Evolutionary conservation across 2,888 invertebrate genomes (phyloP).

Genomic region (Catonia carolina): DNA sequence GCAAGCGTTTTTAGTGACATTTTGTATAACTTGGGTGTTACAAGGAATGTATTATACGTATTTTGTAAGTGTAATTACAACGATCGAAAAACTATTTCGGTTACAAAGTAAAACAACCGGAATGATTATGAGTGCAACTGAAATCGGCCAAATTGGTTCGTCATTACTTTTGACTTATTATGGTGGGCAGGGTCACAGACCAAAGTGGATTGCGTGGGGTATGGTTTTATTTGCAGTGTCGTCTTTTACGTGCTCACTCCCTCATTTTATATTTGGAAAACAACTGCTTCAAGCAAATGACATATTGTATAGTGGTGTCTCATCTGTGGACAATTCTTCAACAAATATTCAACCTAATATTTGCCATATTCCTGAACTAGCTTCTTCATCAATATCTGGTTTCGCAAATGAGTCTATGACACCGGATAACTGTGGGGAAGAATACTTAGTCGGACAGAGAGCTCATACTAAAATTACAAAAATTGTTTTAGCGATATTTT

Average conservation of each 20-base stretch:
- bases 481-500: constrained; percentile 79
- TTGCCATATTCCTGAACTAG: constrained; percentile 25
- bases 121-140: constrained; percentile 81
- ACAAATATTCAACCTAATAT: constrained; percentile 26
- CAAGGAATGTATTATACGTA: constrained; percentile 90
- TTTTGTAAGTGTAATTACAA: constrained; percentile 88
- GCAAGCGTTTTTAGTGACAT: constrained; percentile 80
- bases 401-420: neutral
- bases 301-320: constrained; percentile 27
- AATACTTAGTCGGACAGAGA: constrained; percentile 56
- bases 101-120: constrained; percentile 89
- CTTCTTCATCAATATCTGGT: neutral
- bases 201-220: constrained; percentile 86
- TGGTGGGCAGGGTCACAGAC: constrained; percentile 86
- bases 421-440: constrained; percentile 49
- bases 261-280: constrained; percentile 78
- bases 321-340: constrained; percentile 16
- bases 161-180: constrained; percentile 81
- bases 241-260: constrained; percentile 78
- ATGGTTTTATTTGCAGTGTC: constrained; percentile 83
- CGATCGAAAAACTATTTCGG: constrained; percentile 86
- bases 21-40: constrained; percentile 76
- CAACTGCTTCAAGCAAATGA: constrained; percentile 54
- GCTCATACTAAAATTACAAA: constrained; percentile 70
- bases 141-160: constrained; percentile 88